A percentile compares a stretch with the other conserved stretches of the same genome.
Evolutionary conservation across 2,113 vertebrate species (phyloP).

Genomic region (Lepus timidus): DNA sequence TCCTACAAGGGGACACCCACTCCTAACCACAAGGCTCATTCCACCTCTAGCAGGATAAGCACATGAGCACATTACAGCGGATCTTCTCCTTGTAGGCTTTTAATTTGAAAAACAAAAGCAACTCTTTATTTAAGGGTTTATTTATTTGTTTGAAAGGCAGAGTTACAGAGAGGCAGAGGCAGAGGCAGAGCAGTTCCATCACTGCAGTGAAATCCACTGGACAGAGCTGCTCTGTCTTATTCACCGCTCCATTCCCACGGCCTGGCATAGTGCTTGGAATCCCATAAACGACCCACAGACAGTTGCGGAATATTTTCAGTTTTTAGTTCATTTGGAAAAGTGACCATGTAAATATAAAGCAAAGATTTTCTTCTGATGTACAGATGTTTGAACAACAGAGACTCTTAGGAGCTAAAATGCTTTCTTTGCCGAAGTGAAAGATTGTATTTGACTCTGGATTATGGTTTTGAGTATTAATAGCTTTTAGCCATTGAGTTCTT

Average conservation of each 20-base stretch:
- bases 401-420: not conserved
- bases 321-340: constrained; percentile 12
- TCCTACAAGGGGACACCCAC: not conserved
- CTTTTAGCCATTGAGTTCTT: not conserved
- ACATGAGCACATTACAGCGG: not conserved
- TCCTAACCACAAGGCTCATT: not conserved
- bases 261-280: not conserved
- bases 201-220: not conserved
- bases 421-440: not conserved
- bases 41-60: not conserved
- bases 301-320: not conserved
- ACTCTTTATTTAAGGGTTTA: not conserved
- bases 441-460: constrained; percentile 19
- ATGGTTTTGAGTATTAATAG: constrained; percentile 5
- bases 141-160: not conserved
- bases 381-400: constrained; percentile 13
- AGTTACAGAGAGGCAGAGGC: not conserved
- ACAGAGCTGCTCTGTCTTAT: not conserved
- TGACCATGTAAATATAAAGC: not conserved
- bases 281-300: not conserved
- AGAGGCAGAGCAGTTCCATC: not conserved
- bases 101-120: not conserved
- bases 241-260: not conserved
- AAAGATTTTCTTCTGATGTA: not conserved
- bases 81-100: not conserved